Evolutionary conservation across 1,140 invertebrate genomes (phyloP), one percentile per base, ranked within the genome.

Genomic region (Cydia pomonella): DNA sequence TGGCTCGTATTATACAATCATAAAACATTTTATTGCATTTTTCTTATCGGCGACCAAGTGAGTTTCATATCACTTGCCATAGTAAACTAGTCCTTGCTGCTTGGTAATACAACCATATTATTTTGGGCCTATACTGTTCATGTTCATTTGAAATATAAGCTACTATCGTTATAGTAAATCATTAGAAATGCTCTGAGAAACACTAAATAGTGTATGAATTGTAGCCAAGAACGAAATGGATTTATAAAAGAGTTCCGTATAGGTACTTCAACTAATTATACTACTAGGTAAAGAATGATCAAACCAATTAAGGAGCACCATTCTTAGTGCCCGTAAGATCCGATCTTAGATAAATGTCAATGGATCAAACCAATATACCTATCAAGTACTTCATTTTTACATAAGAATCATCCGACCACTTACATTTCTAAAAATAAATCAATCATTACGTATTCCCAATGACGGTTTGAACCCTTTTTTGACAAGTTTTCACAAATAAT

Each of bases 21-120:
- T 69, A 69, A 69, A 69, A 69, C n/a, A 21, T 69, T 69, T 69
- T 69, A 69, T 69, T 69, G n/a, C 33, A 69, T 41, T 69, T 66
- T 27, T 66, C 64, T 69, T 69, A 69, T 69, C 64, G 64, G 53
- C 21, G 9, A 9, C n/a, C 29, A 38, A 69, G 27, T n/a, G n/a
- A 18, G 29, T 69, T 33, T 18, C 7, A 33, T 4, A 18, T 18
- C 18, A 29, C n/a, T 64, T 29, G 12, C 13, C 63, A 29, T 64
- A 16, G 2, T 12, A 64, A 64, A 16, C 3, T 29, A 29, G 3
- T 13, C 0, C 16, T 64, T 29, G 18, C 1, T n/a, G 23, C 27
- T n/a, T 3, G 16, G 63, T 4, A 18, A 64, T 33, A 64, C 29
- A 33, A 23, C 13, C 33, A 2, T 10, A 21, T n/a, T 25, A 29